Conservation (phyloP, 2,888 invertebrate genomes). For the Aphidoletes aphidimyza region DNA sequence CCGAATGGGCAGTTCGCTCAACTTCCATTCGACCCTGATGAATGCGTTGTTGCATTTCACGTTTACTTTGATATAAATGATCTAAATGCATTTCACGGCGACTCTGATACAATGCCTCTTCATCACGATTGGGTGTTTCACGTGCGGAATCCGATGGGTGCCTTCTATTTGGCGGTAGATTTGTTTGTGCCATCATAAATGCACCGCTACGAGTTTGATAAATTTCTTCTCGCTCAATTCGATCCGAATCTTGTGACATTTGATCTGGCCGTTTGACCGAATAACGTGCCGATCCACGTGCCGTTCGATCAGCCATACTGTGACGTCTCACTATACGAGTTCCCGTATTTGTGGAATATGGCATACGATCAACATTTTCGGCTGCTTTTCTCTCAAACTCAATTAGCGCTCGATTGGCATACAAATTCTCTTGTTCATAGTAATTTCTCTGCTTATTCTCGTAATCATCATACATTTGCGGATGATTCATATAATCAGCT, state of each 20-base stretch:
- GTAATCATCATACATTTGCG: conserved; percentile 63
- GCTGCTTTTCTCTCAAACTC: conserved; percentile 63
- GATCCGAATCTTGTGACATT: not conserved
- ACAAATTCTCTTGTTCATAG: conserved; percentile 61
- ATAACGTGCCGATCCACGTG: not conserved
- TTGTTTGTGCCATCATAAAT: conserved; percentile 61
- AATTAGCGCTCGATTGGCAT: conserved; percentile 66
- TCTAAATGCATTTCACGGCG: conserved; percentile 65
- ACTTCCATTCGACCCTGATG: conserved; percentile 65
- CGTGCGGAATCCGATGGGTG: conserved; percentile 59
- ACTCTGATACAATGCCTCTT: conserved; percentile 64
- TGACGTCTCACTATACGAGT: conserved; percentile 64
- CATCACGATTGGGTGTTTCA: conserved; percentile 58
- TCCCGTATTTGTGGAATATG: conserved; percentile 55
- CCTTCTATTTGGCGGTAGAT: conserved; percentile 58
- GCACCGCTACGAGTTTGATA: conserved; percentile 65
- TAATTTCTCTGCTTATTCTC: conserved; percentile 60
- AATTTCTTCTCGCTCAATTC: conserved; percentile 61
- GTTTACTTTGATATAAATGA: conserved; percentile 65
- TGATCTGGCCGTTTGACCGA: not conserved
- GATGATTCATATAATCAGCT: conserved; percentile 48
- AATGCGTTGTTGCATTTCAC: conserved; percentile 66
- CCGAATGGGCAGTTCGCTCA: conserved; percentile 60
- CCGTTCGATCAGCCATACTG: conserved; percentile 65
- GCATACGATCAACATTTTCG: conserved; percentile 60